Conservation (phyloP, 1,140 invertebrate genomes). For the Diachasma alloeum region DNA sequence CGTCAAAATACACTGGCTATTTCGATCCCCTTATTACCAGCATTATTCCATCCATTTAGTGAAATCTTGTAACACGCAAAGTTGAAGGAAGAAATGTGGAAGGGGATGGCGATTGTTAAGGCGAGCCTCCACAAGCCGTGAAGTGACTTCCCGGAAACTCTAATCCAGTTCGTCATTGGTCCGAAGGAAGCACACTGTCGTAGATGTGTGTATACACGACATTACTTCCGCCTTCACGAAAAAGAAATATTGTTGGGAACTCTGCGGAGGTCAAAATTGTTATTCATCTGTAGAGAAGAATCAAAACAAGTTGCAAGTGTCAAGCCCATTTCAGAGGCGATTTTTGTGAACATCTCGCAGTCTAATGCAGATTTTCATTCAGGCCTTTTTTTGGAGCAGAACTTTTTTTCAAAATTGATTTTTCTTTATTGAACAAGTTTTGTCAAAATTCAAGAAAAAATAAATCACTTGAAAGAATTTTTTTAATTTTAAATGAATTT, state of each 20-base stretch:
- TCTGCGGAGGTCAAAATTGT: too few species aligned
- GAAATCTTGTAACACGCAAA: conserved; percentile 25
- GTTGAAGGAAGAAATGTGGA: conserved; percentile 3
- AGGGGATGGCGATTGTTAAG: conserved; percentile 26
- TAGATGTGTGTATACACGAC: conserved; percentile 2
- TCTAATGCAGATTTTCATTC: too few species aligned
- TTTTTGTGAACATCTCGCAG: too few species aligned
- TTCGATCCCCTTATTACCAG: neutral
- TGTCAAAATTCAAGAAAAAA: too few species aligned
- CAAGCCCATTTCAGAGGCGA: too few species aligned
- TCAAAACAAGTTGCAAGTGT: too few species aligned
- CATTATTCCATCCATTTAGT: conserved; percentile 14
- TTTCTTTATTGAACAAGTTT: too few species aligned
- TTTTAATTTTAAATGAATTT: too few species aligned
- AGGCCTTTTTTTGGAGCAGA: too few species aligned
- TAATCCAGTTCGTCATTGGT: conserved; percentile 40
- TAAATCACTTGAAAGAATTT: too few species aligned
- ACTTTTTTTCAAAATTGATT: too few species aligned
- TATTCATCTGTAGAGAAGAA: too few species aligned
- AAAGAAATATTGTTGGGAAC: neutral
- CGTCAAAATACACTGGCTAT: neutral
- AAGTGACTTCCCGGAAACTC: conserved; percentile 41
- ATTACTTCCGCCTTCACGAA: conserved; percentile 34
- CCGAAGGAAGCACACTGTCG: conserved; percentile 37
- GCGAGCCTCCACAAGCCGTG: conserved; percentile 36